Base-by-base conservation (phyloP, 2,888 invertebrate species). In the Heteropelma amictum region DNA sequence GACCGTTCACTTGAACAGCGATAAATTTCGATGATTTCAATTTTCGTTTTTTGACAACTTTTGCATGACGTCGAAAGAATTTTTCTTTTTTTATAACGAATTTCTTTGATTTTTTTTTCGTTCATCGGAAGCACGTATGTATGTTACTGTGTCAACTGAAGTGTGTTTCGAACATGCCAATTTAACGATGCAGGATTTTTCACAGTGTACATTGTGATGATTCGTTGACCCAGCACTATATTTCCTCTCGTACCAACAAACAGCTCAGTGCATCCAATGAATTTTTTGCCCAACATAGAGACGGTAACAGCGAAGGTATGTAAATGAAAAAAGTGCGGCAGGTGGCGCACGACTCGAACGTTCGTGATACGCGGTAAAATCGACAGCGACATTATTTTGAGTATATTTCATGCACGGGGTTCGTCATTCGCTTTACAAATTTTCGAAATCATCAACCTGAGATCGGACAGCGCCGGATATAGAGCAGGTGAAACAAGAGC, bases 191-290 rank as follows among this genome's bases (percentile, higher is more conserved):
- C 1, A n/a, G 2, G 2, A 58, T 42, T 42, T 19, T 21, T n/a
- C 30, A 12, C 30, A 19, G 12, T 26, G 19, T 49, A 12, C 47
- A 26, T 53, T 19, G 28, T 28, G 12, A 51, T 10, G 1, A 40
- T 40, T 40, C 28, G 19, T 58, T 26, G 12, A 42, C n/a, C 14
- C n/a, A 8, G 35, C 28, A n/a, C 14, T n/a, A 23, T 51, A 12
- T 42, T 4, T 12, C n/a, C n/a, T 28, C 45, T 56, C 54, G 56
- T 63, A 56, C 14, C 21, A 56, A 68, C 38, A 54, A 54, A 72
- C 26, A 14, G 4, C 8, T 3, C 17, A 6, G 23, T 61, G 14
- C 33, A 40, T 51, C 10, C 53, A 23, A 45, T 33, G 53, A 28
- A 42, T 65, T 33, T 40, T n/a, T n/a, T 53, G 19, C 21, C 53